Base-by-base conservation (phyloP, 2,113 vertebrate species). In the Silurus meridionalis region DNA sequence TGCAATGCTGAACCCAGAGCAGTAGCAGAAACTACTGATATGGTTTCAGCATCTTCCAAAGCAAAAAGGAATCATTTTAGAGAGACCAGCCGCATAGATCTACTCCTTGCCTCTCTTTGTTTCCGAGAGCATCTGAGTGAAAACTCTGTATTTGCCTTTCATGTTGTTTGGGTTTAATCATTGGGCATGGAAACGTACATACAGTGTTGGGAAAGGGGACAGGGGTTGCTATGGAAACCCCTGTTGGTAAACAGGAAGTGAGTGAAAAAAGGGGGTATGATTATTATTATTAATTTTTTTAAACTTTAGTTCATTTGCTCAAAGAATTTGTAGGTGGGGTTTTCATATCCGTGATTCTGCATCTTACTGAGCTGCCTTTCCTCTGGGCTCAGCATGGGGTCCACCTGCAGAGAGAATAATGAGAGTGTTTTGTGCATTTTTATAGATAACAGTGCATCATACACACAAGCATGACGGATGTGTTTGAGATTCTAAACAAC, bases 321-420 rank as follows among this genome's bases (percentile, higher is more conserved):
- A 81, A 96, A 96, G 94, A 96, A 96, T 95, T 96, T 96, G 93
- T 96, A 96, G 87, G 95, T 96, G 23, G 95, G 95, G 90, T 96
- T 96, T 90, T 96, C 95, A 10, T 96, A 96, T 89, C 95, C 95
- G 5, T 96, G 95, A 88, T 96, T 96, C 90, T 96, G 95, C 95
- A 96, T 96, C 94, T 96, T 96, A 90, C 93, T 96, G 88, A 96
- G 94, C 92, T 96, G 95, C 69, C 95, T 92, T 88, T 96, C 95
- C 81, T 96, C 95, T 10, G 95, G 95, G 79, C 93, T 96, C 89
- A 96, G 89, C 94, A 96, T 96, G 74, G 95, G 95, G 90, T 96
- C 95, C 48, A 96, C 95, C 95, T 96, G 94, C 89, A 91, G 88
- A 17, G 85, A 83, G 52, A 85, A 61, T 10, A 23, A 11, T 6